Evolutionary conservation across 2,113 vertebrate genomes (phyloP).

Genomic region (Heterocephalus glaber): DNA sequence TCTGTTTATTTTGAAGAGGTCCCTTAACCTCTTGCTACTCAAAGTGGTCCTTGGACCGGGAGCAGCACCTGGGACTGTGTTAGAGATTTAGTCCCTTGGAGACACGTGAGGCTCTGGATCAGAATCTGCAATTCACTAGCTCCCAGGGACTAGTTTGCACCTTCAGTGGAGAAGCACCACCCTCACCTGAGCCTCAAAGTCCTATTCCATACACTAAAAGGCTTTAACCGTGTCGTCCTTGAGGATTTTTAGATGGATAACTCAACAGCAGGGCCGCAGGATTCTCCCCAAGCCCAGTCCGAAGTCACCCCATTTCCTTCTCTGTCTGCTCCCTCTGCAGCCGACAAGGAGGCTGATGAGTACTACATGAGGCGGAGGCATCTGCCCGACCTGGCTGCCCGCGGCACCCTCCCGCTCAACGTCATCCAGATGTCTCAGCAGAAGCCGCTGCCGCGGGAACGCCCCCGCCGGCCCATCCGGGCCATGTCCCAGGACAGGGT

Average conservation of each 20-base stretch:
- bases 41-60: background rate
- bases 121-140: background rate
- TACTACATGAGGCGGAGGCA: slow-evolving; percentile 97
- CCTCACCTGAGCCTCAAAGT: background rate
- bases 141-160: background rate
- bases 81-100: background rate
- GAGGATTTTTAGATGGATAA: background rate
- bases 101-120: background rate
- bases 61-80: background rate
- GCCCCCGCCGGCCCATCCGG: slow-evolving; percentile 93
- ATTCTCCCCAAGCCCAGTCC: background rate
- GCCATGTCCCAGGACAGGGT: slow-evolving; percentile 99
- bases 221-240: background rate
- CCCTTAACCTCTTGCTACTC: background rate
- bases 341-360: slow-evolving; percentile 97
- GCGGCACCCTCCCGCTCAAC: slow-evolving; percentile 95
- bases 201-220: background rate
- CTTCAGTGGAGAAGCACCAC: background rate
- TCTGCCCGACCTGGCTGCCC: slow-evolving; percentile 95
- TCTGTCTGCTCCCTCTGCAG: slow-evolving; percentile 81
- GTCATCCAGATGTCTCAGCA: slow-evolving; percentile 96
- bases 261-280: background rate
- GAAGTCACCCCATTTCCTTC: background rate
- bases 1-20: background rate
- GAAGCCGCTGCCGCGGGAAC: slow-evolving; percentile 90